Evolutionary conservation across 1,140 invertebrate genomes (phyloP).

Genomic region (Cydia strobilella): DNA sequence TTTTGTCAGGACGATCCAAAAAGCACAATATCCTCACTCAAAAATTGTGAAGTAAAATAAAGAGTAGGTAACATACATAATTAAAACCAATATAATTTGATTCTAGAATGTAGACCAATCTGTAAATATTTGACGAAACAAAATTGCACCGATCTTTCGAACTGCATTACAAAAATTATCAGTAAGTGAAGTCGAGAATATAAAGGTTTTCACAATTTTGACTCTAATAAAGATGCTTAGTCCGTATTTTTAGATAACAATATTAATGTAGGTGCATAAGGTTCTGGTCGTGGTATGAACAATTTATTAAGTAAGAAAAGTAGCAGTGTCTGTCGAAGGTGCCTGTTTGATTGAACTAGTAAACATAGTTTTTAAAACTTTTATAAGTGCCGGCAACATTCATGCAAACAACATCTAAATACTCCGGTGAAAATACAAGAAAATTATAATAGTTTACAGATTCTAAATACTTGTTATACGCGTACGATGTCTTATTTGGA

Average conservation of each 20-base stretch:
- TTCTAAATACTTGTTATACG: slow-evolving; percentile 29
- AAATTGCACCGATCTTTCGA: no score
- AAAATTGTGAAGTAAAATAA: background rate
- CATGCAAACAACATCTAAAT: slow-evolving; percentile 32
- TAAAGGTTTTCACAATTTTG: background rate
- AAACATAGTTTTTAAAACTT: background rate
- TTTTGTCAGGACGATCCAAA: background rate
- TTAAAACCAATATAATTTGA: no score
- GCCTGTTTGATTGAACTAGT: slow-evolving; percentile 15
- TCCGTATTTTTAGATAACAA: no score
- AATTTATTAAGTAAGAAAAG: background rate
- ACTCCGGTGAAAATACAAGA: slow-evolving; percentile 12
- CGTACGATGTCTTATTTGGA: slow-evolving; percentile 32
- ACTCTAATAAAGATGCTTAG: background rate
- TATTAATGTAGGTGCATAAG: no score
- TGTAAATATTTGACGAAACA: no score
- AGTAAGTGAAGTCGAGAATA: background rate
- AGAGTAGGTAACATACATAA: background rate
- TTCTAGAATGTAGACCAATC: no score
- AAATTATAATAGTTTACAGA: slow-evolving; percentile 21
- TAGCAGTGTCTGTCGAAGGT: background rate
- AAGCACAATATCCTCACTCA: background rate
- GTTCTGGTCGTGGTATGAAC: no score
- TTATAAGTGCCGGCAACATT: slow-evolving; percentile 19
- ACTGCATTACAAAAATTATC: no score